Evolutionary conservation across 2,797 vertebrate species (phyloP).

Genomic region (Pygocentrus nattereri): DNA sequence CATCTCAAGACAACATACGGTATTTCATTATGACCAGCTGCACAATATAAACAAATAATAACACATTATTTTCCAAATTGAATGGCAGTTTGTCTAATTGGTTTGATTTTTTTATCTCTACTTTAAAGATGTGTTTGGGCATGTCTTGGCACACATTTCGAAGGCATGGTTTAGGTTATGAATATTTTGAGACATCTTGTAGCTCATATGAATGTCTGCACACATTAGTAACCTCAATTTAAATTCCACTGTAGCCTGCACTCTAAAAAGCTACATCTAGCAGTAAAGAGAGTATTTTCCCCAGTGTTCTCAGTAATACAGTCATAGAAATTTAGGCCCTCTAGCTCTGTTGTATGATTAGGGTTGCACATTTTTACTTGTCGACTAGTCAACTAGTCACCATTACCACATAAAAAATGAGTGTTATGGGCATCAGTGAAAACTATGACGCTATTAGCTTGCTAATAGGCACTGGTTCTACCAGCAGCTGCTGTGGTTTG

Average conservation of each 20-base stretch:
- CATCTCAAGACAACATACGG: background rate
- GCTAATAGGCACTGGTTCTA: no score
- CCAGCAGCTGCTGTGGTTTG: no score
- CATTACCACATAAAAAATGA: no score
- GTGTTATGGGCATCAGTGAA: no score
- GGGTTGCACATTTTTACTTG: no score
- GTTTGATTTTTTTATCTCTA: background rate
- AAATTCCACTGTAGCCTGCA: background rate
- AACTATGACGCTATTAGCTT: no score
- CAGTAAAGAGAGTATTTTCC: no score
- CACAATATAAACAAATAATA: background rate
- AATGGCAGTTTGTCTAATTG: background rate
- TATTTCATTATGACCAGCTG: background rate
- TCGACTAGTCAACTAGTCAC: no score
- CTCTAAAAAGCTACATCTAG: no score
- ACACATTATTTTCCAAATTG: background rate
- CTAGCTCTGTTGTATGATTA: no score
- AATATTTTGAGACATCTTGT: background rate
- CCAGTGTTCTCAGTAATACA: no score
- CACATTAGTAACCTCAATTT: background rate
- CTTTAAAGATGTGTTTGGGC: background rate
- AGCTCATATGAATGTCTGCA: background rate
- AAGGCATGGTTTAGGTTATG: background rate
- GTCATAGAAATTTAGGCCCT: no score
- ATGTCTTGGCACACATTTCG: background rate